Conservation (phyloP, 2,113 vertebrate species). For the Eleginops maclovinus region DNA sequence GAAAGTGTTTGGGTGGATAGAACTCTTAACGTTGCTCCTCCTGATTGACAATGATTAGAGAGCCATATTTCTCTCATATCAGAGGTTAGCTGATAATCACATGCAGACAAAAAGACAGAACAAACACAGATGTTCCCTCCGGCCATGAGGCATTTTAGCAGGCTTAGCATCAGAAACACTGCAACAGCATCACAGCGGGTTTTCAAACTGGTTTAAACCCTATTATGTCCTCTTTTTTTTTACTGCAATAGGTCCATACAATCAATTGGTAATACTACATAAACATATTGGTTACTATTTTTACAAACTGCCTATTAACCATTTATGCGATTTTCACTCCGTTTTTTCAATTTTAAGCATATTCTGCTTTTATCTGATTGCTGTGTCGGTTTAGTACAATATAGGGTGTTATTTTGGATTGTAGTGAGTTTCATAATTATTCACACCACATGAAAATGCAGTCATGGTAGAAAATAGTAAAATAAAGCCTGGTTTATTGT, state of each 20-base stretch:
- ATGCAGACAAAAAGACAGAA: not conserved
- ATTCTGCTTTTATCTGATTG: too few relatives aligned
- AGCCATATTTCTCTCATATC: conserved; percentile 8
- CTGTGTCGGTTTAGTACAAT: too few relatives aligned
- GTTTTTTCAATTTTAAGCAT: too few relatives aligned
- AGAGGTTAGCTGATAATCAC: conserved; percentile 14
- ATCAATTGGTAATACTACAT: not conserved
- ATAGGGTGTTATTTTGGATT: too few relatives aligned
- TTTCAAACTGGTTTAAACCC: not conserved
- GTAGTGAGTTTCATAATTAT: too few relatives aligned
- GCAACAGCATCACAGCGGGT: not conserved
- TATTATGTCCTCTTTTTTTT: too few relatives aligned
- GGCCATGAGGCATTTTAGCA: not conserved
- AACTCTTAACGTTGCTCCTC: not conserved
- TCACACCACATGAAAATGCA: too few relatives aligned
- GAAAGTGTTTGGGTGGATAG: conserved; percentile 2
- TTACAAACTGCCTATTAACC: not conserved
- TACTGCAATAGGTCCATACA: not conserved
- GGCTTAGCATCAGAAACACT: not conserved
- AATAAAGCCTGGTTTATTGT: too few relatives aligned
- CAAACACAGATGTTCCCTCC: not conserved
- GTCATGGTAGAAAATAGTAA: too few relatives aligned
- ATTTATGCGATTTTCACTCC: not conserved
- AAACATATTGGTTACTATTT: not conserved
- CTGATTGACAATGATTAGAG: conserved; percentile 22